phyloP scores from a whole-genome alignment of 1,140 invertebrate genomes.

The Brachionus paranguensis region DNA sequence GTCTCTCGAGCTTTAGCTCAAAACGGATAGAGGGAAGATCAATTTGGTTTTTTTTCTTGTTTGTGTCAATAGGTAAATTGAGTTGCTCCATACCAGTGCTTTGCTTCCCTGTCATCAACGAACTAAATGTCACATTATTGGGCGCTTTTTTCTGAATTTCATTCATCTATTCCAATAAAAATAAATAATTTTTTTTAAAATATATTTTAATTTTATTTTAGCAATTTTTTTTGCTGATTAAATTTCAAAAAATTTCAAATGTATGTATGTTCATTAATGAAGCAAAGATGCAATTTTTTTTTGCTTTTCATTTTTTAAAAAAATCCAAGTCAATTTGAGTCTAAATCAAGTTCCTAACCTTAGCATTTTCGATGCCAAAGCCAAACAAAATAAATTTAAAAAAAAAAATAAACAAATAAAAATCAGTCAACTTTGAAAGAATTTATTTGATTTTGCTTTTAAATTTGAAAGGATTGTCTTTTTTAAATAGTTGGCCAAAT shows the following conservation, averaged over 20 bases:
- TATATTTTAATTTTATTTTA: background rate
- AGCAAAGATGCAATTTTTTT: background rate
- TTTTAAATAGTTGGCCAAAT: background rate
- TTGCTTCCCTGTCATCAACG: background rate
- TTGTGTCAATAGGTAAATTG: slow-evolving; percentile 10
- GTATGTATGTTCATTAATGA: background rate
- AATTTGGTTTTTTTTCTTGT: slow-evolving; percentile 17
- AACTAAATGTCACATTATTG: slow-evolving; percentile 17
- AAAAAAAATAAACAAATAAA: background rate
- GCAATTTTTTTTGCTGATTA: background rate
- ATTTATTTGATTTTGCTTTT: background rate
- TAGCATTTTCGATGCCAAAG: background rate
- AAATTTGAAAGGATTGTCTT: background rate
- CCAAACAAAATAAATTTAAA: background rate
- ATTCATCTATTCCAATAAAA: slow-evolving; percentile 9
- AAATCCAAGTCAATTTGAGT: background rate
- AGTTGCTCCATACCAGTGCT: background rate
- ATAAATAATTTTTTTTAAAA: background rate
- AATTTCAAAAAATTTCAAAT: background rate
- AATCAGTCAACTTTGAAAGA: background rate
- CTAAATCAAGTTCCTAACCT: background rate
- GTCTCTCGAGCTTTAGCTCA: slow-evolving; percentile 5
- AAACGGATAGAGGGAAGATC: slow-evolving; percentile 18
- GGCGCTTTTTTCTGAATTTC: background rate
- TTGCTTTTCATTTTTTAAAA: background rate